Conservation (phyloP, 1,140 invertebrate genomes). For the Neuroterus valhalla region DNA sequence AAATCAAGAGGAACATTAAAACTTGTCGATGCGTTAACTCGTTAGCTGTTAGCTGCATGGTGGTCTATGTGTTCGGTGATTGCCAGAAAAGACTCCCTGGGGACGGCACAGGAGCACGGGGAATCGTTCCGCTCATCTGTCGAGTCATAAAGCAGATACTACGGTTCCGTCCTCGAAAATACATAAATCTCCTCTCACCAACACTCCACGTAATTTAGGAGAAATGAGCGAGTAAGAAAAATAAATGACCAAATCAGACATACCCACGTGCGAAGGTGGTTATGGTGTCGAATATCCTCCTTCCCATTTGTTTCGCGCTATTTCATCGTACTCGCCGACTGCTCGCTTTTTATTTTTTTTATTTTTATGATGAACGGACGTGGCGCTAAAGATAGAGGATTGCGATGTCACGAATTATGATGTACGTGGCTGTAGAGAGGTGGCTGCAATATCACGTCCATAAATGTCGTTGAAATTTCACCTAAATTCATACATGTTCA, state of each 20-base stretch:
- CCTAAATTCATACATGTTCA: no score
- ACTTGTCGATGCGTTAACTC: neutral
- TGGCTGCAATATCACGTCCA: no score
- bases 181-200: constrained; percentile 60
- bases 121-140: constrained; percentile 60
- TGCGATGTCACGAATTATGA: no score
- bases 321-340: neutral
- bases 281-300: constrained; percentile 27
- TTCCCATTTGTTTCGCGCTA: constrained; percentile 22
- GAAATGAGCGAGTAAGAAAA: constrained; percentile 27
- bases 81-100: constrained; percentile 29
- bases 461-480: no score
- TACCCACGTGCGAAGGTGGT: constrained; percentile 11
- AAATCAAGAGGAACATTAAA: no score
- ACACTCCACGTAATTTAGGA: constrained; percentile 13
- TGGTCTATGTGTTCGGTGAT: constrained; percentile 8
- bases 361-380: no score
- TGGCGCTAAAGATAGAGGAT: no score
- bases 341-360: neutral
- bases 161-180: constrained; percentile 60
- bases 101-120: constrained; percentile 6
- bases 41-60: neutral
- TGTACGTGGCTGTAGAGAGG: no score
- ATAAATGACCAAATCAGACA: constrained; percentile 31
- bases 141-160: constrained; percentile 67